Percentiles rank a stretch among this genome's conserved stretches.
Evolutionary conservation across 2,797 vertebrate species (phyloP).

Genomic region (Threskiornis aethiopicus): DNA sequence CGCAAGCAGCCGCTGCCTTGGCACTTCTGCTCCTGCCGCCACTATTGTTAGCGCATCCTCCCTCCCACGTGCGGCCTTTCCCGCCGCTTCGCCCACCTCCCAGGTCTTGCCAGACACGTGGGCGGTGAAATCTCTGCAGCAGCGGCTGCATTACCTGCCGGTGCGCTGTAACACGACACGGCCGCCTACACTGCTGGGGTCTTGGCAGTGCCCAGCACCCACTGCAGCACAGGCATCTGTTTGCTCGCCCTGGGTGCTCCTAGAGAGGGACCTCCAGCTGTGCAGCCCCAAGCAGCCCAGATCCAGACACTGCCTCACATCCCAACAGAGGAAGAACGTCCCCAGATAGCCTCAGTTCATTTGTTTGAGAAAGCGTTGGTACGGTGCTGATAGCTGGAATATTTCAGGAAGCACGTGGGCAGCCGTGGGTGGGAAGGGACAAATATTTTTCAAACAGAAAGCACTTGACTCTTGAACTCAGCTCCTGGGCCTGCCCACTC

Average conservation of each 20-base stretch:
- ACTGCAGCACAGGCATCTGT: accelerated
- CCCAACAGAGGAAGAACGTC: neutral
- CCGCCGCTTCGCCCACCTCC: neutral
- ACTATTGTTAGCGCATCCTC: neutral
- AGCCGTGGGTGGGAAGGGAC: conserved; percentile 25
- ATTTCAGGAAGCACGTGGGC: neutral
- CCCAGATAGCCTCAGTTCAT: accelerated
- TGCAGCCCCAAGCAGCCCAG: accelerated
- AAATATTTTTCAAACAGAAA: conserved; percentile 65
- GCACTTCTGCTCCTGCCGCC: neutral
- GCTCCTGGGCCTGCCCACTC: conserved; percentile 28
- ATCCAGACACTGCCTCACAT: accelerated
- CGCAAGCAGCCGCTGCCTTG: accelerated
- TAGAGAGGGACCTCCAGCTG: neutral
- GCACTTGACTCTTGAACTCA: conserved; percentile 10
- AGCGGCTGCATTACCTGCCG: neutral
- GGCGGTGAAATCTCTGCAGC: neutral
- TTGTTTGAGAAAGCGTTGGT: neutral
- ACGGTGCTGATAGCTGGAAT: neutral
- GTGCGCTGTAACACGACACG: neutral
- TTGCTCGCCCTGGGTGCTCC: accelerated
- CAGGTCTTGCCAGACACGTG: conserved; percentile 21
- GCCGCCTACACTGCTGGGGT: neutral
- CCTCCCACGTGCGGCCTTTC: neutral
- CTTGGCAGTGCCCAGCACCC: neutral